Percentiles rank a stretch among this genome's conserved stretches.
Evolutionary conservation across 2,888 invertebrate genomes (phyloP).

Genomic region (Aspidiotus destructor): DNA sequence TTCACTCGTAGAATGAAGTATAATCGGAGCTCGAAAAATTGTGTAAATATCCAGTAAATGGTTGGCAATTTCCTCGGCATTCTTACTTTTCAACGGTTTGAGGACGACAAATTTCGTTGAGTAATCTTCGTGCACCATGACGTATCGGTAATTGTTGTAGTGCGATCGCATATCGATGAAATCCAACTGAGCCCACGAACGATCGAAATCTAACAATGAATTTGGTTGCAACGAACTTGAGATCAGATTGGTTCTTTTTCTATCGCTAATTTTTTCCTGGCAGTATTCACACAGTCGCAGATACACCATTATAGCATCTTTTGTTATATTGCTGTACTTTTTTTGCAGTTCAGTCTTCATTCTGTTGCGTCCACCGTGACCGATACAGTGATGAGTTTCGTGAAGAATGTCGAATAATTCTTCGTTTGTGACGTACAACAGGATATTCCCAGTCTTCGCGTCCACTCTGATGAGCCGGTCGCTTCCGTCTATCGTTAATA

Average conservation of each 20-base stretch:
- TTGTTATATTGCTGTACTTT: conserved; percentile 28
- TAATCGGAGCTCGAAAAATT: conserved; percentile 35
- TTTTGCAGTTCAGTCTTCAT: conserved; percentile 28
- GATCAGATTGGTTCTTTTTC: too few relatives aligned
- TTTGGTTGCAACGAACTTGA: too few relatives aligned
- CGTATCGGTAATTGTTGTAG: not conserved
- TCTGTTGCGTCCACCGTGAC: conserved; percentile 29
- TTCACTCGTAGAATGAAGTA: conserved; percentile 36
- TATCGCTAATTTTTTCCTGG: not conserved
- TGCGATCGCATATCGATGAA: not conserved
- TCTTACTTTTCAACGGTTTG: conserved; percentile 39
- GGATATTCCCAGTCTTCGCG: not conserved
- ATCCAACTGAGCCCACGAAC: not conserved
- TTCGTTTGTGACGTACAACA: conserved; percentile 13
- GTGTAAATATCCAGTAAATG: conserved; percentile 36
- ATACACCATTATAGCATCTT: conserved; percentile 19
- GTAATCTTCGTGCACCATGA: conserved; percentile 37
- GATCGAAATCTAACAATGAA: too few relatives aligned
- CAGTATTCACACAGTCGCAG: not conserved
- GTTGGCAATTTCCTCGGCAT: conserved; percentile 38
- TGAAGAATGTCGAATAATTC: conserved; percentile 32
- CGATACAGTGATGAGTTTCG: conserved; percentile 19
- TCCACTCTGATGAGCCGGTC: not conserved
- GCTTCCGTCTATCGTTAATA: not conserved
- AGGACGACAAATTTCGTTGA: conserved; percentile 40